Conservation (phyloP, 37 sponge, comb jelly and placozoan species). For the Beroe ovata region DNA sequence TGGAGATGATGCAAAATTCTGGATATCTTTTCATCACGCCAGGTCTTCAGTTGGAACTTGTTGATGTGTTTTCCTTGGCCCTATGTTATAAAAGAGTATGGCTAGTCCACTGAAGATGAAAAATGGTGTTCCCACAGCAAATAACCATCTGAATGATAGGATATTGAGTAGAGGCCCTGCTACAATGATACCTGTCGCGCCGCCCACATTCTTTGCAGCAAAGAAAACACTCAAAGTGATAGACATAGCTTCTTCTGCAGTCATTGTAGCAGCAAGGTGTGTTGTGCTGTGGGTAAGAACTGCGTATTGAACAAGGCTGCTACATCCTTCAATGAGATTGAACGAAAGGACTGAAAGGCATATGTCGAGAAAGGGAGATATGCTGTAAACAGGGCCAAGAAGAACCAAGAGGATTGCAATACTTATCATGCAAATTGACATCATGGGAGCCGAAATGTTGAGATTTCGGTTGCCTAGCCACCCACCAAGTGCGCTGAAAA, state of each 20-base stretch:
- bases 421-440: neutral
- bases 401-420: neutral
- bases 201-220: neutral
- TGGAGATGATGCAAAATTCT: no score
- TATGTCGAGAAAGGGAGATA: neutral
- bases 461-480: neutral
- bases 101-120: no score
- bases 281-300: neutral
- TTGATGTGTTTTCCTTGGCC: no score
- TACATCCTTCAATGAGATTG: neutral
- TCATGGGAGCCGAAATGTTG: neutral
- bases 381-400: neutral
- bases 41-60: no score
- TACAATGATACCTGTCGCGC: neutral
- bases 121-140: neutral
- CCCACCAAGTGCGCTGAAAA: neutral
- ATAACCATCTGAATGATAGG: neutral
- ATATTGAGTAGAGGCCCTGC: neutral
- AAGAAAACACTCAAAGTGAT: neutral
- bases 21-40: no score
- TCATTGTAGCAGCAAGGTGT: neutral
- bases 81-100: no score
- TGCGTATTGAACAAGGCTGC: neutral
- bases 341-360: neutral
- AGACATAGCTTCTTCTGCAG: neutral